Percentiles rank a stretch among this genome's conserved stretches.
These are phyloP conservation scores for Candidula unifasciata DNA, from an alignment of 2,888 invertebrate species.

Conservation along the genomic window DNA sequence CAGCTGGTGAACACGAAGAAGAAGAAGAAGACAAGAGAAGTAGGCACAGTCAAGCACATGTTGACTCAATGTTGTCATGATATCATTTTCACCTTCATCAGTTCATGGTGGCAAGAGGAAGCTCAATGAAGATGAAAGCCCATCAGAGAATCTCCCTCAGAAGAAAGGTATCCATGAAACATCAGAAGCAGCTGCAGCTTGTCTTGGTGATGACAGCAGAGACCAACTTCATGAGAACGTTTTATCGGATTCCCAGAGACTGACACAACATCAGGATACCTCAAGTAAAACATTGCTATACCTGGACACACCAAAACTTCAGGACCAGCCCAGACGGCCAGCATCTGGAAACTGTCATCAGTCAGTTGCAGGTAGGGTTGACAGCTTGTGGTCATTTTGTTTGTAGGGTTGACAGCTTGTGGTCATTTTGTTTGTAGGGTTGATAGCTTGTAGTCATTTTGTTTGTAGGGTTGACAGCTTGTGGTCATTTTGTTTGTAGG, in stretches of 20 bases:
- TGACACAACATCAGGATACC: background rate
- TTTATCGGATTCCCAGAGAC: background rate
- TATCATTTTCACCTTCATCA: background rate
- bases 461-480: too few species aligned
- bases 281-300: background rate
- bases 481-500: too few species aligned
- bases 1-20: too few species aligned
- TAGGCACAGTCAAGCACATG: too few species aligned
- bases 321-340: background rate
- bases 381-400: too few species aligned
- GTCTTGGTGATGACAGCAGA: background rate
- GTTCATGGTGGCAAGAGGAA: constrained; percentile 3
- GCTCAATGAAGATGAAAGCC: background rate
- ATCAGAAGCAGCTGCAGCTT: background rate
- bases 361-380: too few species aligned
- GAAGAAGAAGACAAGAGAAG: too few species aligned
- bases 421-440: too few species aligned
- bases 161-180: background rate
- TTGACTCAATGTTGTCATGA: too few species aligned
- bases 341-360: background rate
- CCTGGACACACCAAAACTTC: background rate
- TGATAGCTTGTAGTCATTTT: too few species aligned
- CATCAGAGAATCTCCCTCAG: background rate
- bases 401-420: too few species aligned
- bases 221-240: background rate